phyloP scores from a whole-genome alignment of 2,113 vertebrate species.

The western clawed frog (Xenopus tropicalis) region UCB_Xtro_10.0 CM004446.2:69467001-69467500 shows the following conservation, averaged over 20 bases:
- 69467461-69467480: constrained; percentile 56
- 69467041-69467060: constrained; percentile 10
- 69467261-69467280: constrained; percentile 13
- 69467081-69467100: not conserved
- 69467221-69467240: constrained; percentile 23
- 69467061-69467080: not conserved
- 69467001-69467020: not conserved
- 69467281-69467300: constrained; percentile 1
- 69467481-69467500: constrained; percentile 58
- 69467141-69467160: not conserved
- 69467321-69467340: not conserved
- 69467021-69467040: not conserved
- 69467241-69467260: constrained; percentile 9
- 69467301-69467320: not conserved
- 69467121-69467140: not conserved
- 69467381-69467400: not conserved
- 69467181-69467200: not conserved
- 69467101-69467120: not conserved
- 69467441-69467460: constrained; percentile 64
- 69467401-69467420: constrained; percentile 12
- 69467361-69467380: not conserved
- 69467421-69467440: constrained; percentile 48
- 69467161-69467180: not conserved
- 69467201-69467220: not conserved
- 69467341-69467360: not conserved